Percentiles rank a stretch among this genome's conserved stretches.
Conservation (phyloP, 2,113 vertebrate genomes). For the Myanophis thanlyinensis region DNA sequence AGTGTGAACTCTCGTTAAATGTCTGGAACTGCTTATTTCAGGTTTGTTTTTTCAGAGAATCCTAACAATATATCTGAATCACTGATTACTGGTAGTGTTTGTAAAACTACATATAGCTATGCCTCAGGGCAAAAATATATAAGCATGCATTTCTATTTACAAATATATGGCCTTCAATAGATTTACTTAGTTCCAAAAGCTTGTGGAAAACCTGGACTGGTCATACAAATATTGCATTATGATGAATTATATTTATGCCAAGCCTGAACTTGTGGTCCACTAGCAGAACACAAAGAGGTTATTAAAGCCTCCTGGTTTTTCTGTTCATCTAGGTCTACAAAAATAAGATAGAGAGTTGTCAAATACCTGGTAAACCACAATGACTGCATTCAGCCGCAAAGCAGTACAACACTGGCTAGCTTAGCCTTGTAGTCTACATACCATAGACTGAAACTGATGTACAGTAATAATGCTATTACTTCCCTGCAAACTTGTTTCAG, state of each 20-base stretch:
- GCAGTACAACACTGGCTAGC: conserved; percentile 53
- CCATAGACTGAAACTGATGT: conserved; percentile 17
- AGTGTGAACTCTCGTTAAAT: not conserved
- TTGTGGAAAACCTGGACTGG: not conserved
- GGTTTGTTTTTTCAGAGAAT: not conserved
- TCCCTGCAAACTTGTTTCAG: conserved; percentile 46
- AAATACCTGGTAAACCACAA: not conserved
- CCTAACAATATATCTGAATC: not conserved
- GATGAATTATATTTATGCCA: not conserved
- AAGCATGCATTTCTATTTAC: conserved; percentile 25
- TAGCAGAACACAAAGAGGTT: not conserved
- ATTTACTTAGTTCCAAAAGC: not conserved
- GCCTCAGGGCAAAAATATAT: conserved; percentile 34
- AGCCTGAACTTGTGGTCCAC: not conserved
- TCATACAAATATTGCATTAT: not conserved
- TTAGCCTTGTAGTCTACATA: conserved; percentile 33
- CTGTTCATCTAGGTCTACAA: not conserved
- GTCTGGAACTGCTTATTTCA: not conserved
- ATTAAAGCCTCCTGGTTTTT: not conserved
- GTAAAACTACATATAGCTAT: conserved; percentile 17
- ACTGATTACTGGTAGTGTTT: not conserved
- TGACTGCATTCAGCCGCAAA: not conserved
- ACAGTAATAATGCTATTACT: conserved; percentile 23
- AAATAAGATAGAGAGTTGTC: not conserved
- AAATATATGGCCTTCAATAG: not conserved